A percentile compares a stretch with the other conserved stretches of the same genome.
Evolutionary conservation across 2,888 invertebrate species (phyloP).

Genomic region (Ephialtes manifestator): DNA sequence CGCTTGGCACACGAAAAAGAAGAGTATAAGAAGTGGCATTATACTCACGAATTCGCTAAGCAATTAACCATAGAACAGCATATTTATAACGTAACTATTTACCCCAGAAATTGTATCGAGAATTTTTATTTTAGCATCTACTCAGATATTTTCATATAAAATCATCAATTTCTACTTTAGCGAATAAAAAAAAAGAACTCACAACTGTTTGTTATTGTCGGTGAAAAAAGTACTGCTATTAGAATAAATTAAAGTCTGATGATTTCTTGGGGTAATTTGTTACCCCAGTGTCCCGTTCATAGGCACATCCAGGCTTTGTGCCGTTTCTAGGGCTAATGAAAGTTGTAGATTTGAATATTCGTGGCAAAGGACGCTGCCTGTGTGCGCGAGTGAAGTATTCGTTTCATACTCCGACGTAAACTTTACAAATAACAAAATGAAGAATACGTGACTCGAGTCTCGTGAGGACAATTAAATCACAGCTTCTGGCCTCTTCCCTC

Average conservation of each 20-base stretch:
- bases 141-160: no score
- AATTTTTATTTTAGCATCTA: no score
- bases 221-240: background rate
- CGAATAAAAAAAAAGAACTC: no score
- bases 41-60: conserved; percentile 3
- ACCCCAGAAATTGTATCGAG: no score
- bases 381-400: conserved; percentile 11
- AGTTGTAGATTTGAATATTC: background rate
- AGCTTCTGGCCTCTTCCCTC: conserved; percentile 89
- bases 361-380: background rate
- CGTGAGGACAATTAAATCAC: conserved; percentile 77
- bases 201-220: background rate
- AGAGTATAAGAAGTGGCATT: conserved; percentile 13
- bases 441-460: conserved; percentile 24
- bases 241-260: no score
- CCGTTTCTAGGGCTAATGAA: background rate
- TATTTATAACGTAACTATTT: no score
- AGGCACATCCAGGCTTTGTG: no score
- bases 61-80: background rate
- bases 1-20: conserved; percentile 9
- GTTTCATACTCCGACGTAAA: conserved; percentile 34
- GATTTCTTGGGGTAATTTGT: no score
- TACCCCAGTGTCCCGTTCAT: no score
- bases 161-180: no score
- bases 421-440: conserved; percentile 3